Evolutionary conservation across 1,140 invertebrate genomes (phyloP), one percentile per base, ranked within the genome.

Genomic region (Camponotus vicinus): DNA sequence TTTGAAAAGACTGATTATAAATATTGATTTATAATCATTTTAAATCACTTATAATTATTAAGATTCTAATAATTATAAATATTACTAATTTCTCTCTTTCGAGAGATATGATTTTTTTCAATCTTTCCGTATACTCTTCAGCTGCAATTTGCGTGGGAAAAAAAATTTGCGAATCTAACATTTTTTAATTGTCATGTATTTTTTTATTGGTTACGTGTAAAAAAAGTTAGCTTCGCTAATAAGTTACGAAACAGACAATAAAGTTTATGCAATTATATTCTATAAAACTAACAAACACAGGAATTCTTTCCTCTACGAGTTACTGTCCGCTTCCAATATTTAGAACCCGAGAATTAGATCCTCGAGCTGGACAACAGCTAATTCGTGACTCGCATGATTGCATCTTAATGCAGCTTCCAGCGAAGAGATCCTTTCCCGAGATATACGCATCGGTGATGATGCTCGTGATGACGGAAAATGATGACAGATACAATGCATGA

Each of bases 321-420:
- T 70, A 32, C 66, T 6, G 8, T 7, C 42, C 66, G 66, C 37
- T 69, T 8, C 15, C 37, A 42, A 42, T 32, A 11, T 70, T 21
- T 21, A 34, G 37, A 37, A 63, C 32, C 32, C 61, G 76, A 69
- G 45, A 80, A 69, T 83, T 61, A 55, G 45, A 75, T 75, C 73
- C 40, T 32, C 45, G 55, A 37, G 69, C 27, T 42, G 69, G 79
- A 63, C 79, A 75, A 83, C 52, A 18, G 40, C 27, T 73, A 83
- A 83, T 73, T 83, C n/a, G 42, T 40, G 52, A 45, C 18, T 71
- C 69, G 18, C 34, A n/a, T 37, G 79, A 75, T 83, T 52, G 79
- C n/a, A 80, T 80, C 77, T 80, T 80, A 76, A 83, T 63, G 40
- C 70, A 57, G 37, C 52, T n/a, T 75, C 27, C 69, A 76, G 15